Evolutionary conservation across 1,140 invertebrate species (phyloP).

Genomic region (Anastrepha ludens): DNA sequence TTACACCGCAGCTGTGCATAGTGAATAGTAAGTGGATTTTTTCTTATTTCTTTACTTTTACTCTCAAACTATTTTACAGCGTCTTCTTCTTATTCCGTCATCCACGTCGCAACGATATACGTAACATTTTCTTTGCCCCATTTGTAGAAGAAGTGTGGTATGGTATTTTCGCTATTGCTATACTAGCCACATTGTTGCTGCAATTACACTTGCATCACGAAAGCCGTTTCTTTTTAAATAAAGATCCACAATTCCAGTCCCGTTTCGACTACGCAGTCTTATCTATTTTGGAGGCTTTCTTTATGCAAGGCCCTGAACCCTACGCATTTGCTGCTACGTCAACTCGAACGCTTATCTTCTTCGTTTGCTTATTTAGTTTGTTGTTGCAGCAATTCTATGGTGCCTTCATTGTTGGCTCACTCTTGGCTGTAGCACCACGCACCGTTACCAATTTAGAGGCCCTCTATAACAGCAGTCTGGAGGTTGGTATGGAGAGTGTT

Average conservation of each 20-base stretch:
- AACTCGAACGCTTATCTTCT: conserved; percentile 72
- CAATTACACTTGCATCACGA: neutral
- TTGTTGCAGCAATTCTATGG: conserved; percentile 80
- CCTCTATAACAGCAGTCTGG: conserved; percentile 76
- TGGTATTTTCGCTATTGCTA: conserved; percentile 59
- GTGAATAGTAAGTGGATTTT: conserved; percentile 68
- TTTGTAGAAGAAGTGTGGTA: conserved; percentile 74
- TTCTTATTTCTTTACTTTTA: neutral
- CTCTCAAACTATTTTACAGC: conserved; percentile 49
- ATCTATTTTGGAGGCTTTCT: conserved; percentile 65
- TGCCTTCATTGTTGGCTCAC: conserved; percentile 79
- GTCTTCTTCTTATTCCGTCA: conserved; percentile 76
- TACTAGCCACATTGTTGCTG: conserved; percentile 38
- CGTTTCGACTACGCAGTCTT: conserved; percentile 63
- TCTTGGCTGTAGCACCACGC: conserved; percentile 77
- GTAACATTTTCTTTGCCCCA: conserved; percentile 76
- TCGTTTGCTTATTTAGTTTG: conserved; percentile 76
- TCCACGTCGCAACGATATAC: conserved; percentile 75
- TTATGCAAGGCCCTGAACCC: conserved; percentile 65
- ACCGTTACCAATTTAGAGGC: conserved; percentile 76
- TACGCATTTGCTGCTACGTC: conserved; percentile 64
- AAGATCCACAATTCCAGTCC: conserved; percentile 55
- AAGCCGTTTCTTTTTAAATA: neutral
- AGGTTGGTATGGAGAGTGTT: conserved; percentile 76
- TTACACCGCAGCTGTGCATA: conserved; percentile 73